Base-by-base conservation (phyloP, 1,140 invertebrate genomes). In the Brachionus asplanchnoidis region DNA sequence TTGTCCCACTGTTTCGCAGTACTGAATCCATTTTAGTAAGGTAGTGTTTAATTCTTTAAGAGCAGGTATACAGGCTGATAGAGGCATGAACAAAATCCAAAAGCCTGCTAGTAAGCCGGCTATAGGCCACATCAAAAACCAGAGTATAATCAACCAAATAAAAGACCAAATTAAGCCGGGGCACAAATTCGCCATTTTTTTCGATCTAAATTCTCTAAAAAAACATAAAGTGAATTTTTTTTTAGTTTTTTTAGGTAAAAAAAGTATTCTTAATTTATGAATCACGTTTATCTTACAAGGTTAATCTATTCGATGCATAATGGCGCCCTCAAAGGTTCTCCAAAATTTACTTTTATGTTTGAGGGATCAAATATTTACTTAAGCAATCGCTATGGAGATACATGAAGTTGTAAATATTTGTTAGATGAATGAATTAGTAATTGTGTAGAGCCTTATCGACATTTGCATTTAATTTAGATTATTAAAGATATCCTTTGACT, bases 111-210 rank as follows among this genome's bases (percentile, higher is more conserved):
- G 26, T 2, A 82, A 14, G 9, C 53, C 79, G 20, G 79, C 79
- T 40, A 82, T 44, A 3, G 79, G 79, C 79, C 79, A 82, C 79
- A 82, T 82, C 11, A 82, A 23, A 65, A 82, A 82, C 79, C 28
- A 65, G 36, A 82, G 40, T 11, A 82, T 60, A 4, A 82, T 12
- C 12, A 82, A 20, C 79, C 79, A 82, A 40, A 82, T 82, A 26
- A 82, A 65, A 23, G 79, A 82, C 53, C 65, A 82, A 23, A 82
- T 82, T 65, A 82, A 42, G 12, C 79, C 79, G 7, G 79, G 79
- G 5, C 79, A 82, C 28, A 82, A 40, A 44, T 68, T 36, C 12
- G 79, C 79, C 79, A 82, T 82, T 65, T 82, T n/a, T 65, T 11
- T 3, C 36, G 8, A 46, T 44, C 26, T 50, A 77, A 42, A n/a